phyloP scores from a whole-genome alignment of 2,113 vertebrate genomes.

The Albula goreensis region DNA sequence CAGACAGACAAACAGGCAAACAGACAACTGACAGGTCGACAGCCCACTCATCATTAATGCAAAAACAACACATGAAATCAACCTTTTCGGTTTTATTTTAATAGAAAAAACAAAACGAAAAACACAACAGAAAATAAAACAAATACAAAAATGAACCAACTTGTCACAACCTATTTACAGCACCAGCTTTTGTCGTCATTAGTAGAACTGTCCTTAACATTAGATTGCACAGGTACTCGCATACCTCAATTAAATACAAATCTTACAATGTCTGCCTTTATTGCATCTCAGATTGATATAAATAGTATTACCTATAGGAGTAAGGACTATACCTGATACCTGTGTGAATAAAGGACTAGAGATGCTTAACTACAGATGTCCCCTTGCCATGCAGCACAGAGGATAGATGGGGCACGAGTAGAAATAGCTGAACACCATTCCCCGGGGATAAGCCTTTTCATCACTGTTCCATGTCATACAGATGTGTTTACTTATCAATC shows the following conservation, averaged over 20 bases:
- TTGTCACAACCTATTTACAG: constrained; percentile 64
- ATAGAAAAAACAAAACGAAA: constrained; percentile 71
- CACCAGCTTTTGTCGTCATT: constrained; percentile 36
- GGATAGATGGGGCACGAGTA: constrained; percentile 27
- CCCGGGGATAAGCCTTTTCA: not conserved
- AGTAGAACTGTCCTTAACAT: constrained; percentile 39
- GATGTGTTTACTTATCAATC: not conserved
- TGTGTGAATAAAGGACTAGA: constrained; percentile 22
- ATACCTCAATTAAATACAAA: constrained; percentile 24
- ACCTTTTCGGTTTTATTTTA: constrained; percentile 51
- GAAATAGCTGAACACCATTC: not conserved
- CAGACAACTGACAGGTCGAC: too few species aligned
- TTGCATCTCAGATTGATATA: constrained; percentile 29
- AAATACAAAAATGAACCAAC: constrained; percentile 60
- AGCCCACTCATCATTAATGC: not conserved
- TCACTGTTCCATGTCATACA: not conserved
- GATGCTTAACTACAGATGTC: not conserved
- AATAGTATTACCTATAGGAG: constrained; percentile 6
- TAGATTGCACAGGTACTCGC: constrained; percentile 43
- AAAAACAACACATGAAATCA: not conserved
- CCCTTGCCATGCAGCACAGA: constrained; percentile 40
- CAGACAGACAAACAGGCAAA: too few species aligned
- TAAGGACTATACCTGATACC: constrained; percentile 35
- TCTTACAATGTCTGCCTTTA: constrained; percentile 32
- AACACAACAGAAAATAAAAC: constrained; percentile 61